phyloP scores from a whole-genome alignment of 2,797 vertebrate genomes.

The Sparus aurata region DNA sequence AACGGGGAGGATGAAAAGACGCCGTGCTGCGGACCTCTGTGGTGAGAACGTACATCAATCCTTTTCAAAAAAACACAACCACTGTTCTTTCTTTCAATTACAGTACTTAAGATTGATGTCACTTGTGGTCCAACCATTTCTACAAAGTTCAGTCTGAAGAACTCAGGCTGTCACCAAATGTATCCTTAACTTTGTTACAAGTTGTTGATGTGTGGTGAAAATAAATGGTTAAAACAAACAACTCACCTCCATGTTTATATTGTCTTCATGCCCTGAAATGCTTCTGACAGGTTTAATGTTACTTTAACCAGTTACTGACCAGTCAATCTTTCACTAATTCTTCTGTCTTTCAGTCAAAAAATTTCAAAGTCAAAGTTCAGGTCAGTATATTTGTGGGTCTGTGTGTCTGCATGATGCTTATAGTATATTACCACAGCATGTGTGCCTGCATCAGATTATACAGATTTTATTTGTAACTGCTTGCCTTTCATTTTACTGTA shows the following conservation, averaged over 20 bases:
- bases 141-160: neutral
- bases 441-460: constrained; percentile 35
- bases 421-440: constrained; percentile 11
- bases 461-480: constrained; percentile 51
- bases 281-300: neutral
- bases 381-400: constrained; percentile 86
- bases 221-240: constrained; percentile 5
- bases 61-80: constrained; percentile 2
- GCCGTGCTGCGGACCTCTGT: constrained; percentile 92
- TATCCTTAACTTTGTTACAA: neutral
- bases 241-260: neutral
- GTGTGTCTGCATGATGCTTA: constrained; percentile 39
- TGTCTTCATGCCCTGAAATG: neutral
- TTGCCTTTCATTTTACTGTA: constrained; percentile 69
- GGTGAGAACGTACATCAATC: constrained; percentile 85
- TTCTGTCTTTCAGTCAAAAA: constrained; percentile 92
- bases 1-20: constrained; percentile 91
- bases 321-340: constrained; percentile 36
- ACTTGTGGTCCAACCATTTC: neutral
- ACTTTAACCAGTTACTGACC: neutral
- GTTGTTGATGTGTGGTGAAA: neutral
- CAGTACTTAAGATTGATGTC: neutral
- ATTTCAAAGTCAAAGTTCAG: constrained; percentile 99
- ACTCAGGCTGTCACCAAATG: neutral
- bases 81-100: constrained; percentile 4